phyloP scores from a whole-genome alignment of 2,113 vertebrate species.

The Regulus satrapa region DNA sequence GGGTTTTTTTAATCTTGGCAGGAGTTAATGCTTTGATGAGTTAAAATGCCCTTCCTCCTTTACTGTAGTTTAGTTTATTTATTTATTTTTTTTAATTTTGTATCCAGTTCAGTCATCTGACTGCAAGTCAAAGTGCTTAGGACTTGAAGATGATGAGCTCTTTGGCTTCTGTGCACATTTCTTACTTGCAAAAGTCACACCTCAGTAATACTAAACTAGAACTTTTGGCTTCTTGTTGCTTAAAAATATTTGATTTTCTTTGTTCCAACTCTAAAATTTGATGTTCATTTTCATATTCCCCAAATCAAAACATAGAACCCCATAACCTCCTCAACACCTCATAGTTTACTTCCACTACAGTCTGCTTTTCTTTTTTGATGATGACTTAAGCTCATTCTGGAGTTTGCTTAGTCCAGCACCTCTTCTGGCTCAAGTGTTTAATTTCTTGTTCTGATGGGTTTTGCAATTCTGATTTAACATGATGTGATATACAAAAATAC shows the following conservation, averaged over 20 bases:
- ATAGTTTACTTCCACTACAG: background rate
- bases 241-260: background rate
- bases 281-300: background rate
- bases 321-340: background rate
- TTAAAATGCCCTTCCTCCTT: background rate
- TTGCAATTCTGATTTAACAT: background rate
- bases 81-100: background rate
- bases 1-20: background rate
- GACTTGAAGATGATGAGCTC: background rate
- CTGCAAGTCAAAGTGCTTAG: background rate
- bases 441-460: background rate
- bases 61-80: background rate
- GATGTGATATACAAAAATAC: background rate
- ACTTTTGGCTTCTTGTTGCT: background rate
- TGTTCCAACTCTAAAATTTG: background rate
- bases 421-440: background rate
- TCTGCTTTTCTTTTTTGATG: background rate
- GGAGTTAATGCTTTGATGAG: background rate
- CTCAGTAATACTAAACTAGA: background rate
- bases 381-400: background rate
- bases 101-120: background rate
- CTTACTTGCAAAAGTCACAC: background rate
- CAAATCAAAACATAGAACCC: background rate
- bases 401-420: background rate
- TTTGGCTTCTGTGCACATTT: background rate